Conservation (phyloP, 2,113 vertebrate species). For the Excalfactoria chinensis region DNA sequence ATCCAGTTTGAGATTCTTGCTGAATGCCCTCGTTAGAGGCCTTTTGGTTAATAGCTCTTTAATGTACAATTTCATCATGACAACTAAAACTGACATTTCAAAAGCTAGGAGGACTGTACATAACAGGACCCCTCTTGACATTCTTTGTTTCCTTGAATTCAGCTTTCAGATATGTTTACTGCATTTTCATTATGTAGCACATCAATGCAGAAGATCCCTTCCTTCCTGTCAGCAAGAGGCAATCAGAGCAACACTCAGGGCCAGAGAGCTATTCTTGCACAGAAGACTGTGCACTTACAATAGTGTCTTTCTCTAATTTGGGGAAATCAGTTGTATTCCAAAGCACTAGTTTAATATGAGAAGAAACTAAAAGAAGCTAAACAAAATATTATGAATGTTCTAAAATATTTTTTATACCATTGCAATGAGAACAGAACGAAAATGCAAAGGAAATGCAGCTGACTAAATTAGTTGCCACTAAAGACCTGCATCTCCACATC, state of each 20-base stretch:
- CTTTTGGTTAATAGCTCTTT: background rate
- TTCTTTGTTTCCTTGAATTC: background rate
- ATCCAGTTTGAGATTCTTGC: background rate
- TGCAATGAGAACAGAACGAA: background rate
- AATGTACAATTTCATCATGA: background rate
- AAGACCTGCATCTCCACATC: background rate
- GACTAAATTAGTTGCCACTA: background rate
- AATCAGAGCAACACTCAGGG: background rate
- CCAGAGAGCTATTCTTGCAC: background rate
- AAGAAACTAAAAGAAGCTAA: background rate
- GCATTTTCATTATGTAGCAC: background rate
- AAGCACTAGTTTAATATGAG: background rate
- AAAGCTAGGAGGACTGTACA: background rate
- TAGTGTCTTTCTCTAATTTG: background rate
- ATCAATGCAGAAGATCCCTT: background rate
- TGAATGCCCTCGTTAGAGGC: background rate
- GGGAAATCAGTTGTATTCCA: background rate
- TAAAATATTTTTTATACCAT: background rate
- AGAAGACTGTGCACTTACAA: background rate
- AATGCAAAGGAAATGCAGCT: background rate
- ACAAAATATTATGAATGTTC: background rate
- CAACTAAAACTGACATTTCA: background rate
- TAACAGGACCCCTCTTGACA: background rate
- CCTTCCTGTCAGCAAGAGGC: background rate
- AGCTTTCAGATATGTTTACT: background rate